Percentiles rank a stretch among this genome's conserved stretches.
These are phyloP conservation scores for Eubasilissa splendida DNA, from an alignment of 2,888 invertebrate genomes.

Conservation along the genomic window DNA sequence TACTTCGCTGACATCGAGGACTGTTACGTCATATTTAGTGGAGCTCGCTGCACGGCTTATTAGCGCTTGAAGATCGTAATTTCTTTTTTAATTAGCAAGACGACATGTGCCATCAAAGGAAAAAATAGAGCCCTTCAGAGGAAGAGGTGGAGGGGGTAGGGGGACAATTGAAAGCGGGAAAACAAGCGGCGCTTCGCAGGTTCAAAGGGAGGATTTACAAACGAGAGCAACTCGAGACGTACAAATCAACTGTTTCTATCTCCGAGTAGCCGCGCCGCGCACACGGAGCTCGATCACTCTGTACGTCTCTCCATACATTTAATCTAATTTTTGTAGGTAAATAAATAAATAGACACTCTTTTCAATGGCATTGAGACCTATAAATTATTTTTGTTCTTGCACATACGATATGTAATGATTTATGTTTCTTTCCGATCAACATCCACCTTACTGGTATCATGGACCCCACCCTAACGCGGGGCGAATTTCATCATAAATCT, in stretches of 20 bases:
- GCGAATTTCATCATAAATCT: too few species aligned
- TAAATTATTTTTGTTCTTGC: too few species aligned
- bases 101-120: conserved; percentile 55
- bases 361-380: background rate
- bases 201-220: conserved; percentile 49
- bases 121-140: conserved; percentile 24
- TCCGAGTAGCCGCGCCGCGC: background rate
- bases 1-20: conserved; percentile 1
- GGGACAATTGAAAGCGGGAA: conserved; percentile 51
- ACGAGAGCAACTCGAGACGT: conserved; percentile 48
- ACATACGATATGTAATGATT: too few species aligned
- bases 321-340: background rate
- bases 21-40: conserved; percentile 29
- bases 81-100: conserved; percentile 59
- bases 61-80: conserved; percentile 55
- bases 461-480: too few species aligned
- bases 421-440: too few species aligned
- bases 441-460: too few species aligned
- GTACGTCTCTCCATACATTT: background rate
- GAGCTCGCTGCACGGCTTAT: conserved; percentile 50
- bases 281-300: conserved; percentile 20
- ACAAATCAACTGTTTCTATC: conserved; percentile 42
- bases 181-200: conserved; percentile 45
- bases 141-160: conserved; percentile 16
- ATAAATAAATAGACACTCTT: background rate